Conservation (phyloP, 2,888 invertebrate species). For the Tenodera sinensis region DNA sequence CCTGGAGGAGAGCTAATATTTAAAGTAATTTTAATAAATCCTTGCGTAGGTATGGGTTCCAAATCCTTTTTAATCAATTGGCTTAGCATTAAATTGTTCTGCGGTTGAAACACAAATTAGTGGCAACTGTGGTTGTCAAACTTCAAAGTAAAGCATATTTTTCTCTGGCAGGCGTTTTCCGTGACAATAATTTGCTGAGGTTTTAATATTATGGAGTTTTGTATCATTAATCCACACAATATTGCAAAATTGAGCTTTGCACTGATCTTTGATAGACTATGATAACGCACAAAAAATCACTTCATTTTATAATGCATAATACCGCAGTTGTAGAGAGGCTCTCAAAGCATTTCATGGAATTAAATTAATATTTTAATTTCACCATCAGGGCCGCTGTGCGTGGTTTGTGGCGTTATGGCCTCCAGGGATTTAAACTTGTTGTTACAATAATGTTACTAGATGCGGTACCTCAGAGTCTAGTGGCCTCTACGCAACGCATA, state of each 20-base stretch:
- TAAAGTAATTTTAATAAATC: too few species aligned
- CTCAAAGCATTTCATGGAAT: background rate
- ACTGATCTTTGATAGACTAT: background rate
- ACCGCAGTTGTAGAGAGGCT: background rate
- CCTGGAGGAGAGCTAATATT: too few species aligned
- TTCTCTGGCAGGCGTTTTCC: background rate
- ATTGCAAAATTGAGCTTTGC: background rate
- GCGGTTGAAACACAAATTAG: background rate
- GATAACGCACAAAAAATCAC: background rate
- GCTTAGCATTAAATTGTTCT: background rate
- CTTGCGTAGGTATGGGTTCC: too few species aligned
- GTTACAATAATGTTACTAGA: background rate
- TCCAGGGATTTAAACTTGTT: background rate
- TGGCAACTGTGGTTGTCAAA: background rate
- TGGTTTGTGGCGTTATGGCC: background rate
- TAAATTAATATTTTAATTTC: background rate
- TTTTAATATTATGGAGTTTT: background rate
- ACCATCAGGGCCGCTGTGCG: background rate
- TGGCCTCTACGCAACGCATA: background rate
- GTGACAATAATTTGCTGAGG: background rate
- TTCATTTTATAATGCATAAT: background rate
- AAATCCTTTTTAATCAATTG: background rate
- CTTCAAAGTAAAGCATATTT: background rate
- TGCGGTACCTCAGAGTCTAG: background rate
- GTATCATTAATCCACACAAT: background rate